Evolutionary conservation across 2,113 vertebrate species (phyloP), one percentile per base, ranked within the genome.

Genomic region (Rhabdornis inornatus): DNA sequence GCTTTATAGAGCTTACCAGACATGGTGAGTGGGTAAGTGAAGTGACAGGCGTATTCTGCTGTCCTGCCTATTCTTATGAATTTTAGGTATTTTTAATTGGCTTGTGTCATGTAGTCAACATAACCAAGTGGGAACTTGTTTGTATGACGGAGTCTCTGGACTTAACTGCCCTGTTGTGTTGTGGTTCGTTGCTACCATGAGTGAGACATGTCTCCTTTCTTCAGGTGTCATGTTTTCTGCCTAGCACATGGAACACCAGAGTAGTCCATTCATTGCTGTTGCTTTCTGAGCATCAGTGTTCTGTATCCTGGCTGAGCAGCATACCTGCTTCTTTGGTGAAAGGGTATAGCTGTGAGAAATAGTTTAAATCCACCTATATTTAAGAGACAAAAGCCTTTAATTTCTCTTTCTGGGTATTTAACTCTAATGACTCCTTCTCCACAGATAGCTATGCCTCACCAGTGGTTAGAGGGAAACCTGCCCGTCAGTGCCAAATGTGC

Each of bases 391-490:
- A 88, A 64, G 7, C 49, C 35, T 90, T n/a, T 78, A 13, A 28
- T 63, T 83, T 75, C 27, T 35, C 1, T 49, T 72, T 78, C 25
- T 77, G 59, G 28, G 7, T 89, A 16, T 92, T 92, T 91, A 72
- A 94, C 59, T 87, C 59, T 2, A 40, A 7, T 79, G 60, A 47
- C 82, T 87, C 5, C 35, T 77, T 79, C 52, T 91, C 86, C 83
- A 23, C 94, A 99, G 99, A 98, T 99, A 72, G 99, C 99, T 2
- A 99, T 99, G 99, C 99, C 99, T 91, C 99, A 99, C 96, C 99
- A 99, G 86, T 99, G 99, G 99, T 83, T 99, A 66, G 99, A 99
- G 91, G 99, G 99, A 25, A 99, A 99, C 96, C 97, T 99, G 94
- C 99, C 99, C 0, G 99, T 99, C 95, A 99, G 99, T 94, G 99